Evolutionary conservation across 2,113 vertebrate genomes (phyloP), one percentile per base, ranked within the genome.

Genomic region (Nibea albiflora): DNA sequence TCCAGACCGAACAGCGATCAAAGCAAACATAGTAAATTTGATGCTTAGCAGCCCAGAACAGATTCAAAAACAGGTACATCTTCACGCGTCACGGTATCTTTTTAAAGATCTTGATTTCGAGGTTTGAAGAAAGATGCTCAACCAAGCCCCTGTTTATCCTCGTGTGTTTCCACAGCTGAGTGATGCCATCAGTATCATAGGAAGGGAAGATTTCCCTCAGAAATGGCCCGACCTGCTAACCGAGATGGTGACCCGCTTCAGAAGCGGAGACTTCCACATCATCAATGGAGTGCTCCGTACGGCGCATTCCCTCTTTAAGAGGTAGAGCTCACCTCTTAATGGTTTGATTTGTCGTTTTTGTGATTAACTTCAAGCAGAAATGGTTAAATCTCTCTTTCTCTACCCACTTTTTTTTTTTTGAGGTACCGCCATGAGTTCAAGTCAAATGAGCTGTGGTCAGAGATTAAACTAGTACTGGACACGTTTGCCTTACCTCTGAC

Each of bases 401-500:
- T 14, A 11, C 3, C 2, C 11, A 11, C 11, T 52, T n/a, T 4
- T 16, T 52, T n/a, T 4, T 16, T 76, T 88, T 70, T 52, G 86
- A 99, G 98, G 92, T 99, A 99, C 70, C 97, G 98, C 8, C 98
- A 99, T 86, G 98, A 99, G 83, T 99, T 99, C 90, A 99, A 99
- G 84, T 99, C 98, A 77, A 99, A 99, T 49, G 98, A 99, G 77
- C 94, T 99, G 80, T 99, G 98, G 98, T 92, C 96, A 42, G 98
- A 99, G 92, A 99, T 99, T 90, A 99, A 99, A 92, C 95, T 99
- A 61, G 98, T 99, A 31, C 92, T 99, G 78, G 97, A 98, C 92
- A 97, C 97, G 15, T 99, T 99, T 95, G 98, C 98, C 50, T 92
- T 96, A 28, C 98, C 98, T 58, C 94, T 99, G 92, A 99, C 98